These are phyloP conservation scores for Acyrthosiphon pisum DNA, from an alignment of 1,140 invertebrate species.

Conservation along the genomic window DNA sequence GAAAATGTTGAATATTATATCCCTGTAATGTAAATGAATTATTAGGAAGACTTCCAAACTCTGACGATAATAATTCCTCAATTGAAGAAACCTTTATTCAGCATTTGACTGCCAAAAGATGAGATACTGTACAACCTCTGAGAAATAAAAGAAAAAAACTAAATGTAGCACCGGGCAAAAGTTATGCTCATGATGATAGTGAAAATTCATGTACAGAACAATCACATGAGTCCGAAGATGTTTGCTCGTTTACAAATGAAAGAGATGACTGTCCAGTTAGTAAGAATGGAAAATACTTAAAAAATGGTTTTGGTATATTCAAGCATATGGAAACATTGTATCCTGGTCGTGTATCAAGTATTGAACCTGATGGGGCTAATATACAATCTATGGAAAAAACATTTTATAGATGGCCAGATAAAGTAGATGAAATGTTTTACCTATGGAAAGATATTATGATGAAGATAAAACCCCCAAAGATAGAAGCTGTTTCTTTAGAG, in stretches of 20 bases:
- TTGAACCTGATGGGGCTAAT: background rate
- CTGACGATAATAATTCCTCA: background rate
- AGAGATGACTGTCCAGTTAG: background rate
- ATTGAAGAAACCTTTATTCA: background rate
- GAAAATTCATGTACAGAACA: background rate
- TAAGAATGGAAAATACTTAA: background rate
- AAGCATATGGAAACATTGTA: background rate
- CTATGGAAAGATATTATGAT: background rate
- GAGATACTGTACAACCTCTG: background rate
- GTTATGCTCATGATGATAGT: background rate
- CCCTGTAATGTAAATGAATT: background rate
- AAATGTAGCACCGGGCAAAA: background rate
- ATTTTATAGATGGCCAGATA: background rate
- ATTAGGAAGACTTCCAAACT: background rate
- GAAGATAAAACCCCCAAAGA: constrained; percentile 5
- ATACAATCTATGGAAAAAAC: constrained; percentile 21
- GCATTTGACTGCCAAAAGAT: constrained; percentile 1
- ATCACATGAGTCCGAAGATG: background rate
- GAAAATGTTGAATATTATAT: constrained; percentile 21
- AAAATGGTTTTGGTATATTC: background rate
- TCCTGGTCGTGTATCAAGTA: background rate
- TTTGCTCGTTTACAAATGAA: background rate
- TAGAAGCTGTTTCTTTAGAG: background rate
- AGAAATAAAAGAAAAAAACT: background rate
- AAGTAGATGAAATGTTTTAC: constrained; percentile 16